Base-by-base conservation (phyloP, 1,140 invertebrate species). In the Pemphigus obesinymphae region DNA sequence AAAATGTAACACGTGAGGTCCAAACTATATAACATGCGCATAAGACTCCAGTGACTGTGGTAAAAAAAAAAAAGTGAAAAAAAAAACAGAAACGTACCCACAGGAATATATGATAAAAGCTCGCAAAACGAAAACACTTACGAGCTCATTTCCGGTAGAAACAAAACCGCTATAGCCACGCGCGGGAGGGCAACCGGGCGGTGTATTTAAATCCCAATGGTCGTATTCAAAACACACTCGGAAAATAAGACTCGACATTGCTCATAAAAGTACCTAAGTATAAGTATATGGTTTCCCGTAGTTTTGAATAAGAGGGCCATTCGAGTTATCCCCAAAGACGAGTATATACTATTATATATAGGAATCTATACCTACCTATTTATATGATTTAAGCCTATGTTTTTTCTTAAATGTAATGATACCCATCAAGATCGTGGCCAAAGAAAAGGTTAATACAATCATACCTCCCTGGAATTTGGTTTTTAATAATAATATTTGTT, bases 161-260 rank as follows among this genome's bases (percentile, higher is more conserved):
- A 76, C 73, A 76, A 76, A 76, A 76, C 73, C 48, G 34, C 73
- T 34, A 45, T 17, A n/a, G n/a, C n/a, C n/a, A n/a, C 17, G 31
- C 40, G 63, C 20, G 31, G 20, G 17, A 1, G 34, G n/a, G n/a
- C 43, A 58, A 26, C 53, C 53, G 53, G 53, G n/a, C n/a, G n/a
- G 53, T 58, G 26, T 61, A 43, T 40, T 55, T 78, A 78, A 78
- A 78, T 78, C 75, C 75, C 48, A 40, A 78, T 40, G 75, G 75
- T 58, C 31, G 53, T 37, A 78, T 76, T 53, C 73, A 20, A n/a
- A 37, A 61, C 34, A 23, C 34, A 26, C 48, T 55, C 53, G 31
- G 34, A 40, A 61, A 78, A 78, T 78, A 58, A 58, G 53, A 61
- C 75, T 40, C 50, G 75, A 58, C 75, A 43, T 78, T 43, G 50